Evolutionary conservation across 2,888 invertebrate species (phyloP).

Genomic region (Ectemnius lituratus): DNA sequence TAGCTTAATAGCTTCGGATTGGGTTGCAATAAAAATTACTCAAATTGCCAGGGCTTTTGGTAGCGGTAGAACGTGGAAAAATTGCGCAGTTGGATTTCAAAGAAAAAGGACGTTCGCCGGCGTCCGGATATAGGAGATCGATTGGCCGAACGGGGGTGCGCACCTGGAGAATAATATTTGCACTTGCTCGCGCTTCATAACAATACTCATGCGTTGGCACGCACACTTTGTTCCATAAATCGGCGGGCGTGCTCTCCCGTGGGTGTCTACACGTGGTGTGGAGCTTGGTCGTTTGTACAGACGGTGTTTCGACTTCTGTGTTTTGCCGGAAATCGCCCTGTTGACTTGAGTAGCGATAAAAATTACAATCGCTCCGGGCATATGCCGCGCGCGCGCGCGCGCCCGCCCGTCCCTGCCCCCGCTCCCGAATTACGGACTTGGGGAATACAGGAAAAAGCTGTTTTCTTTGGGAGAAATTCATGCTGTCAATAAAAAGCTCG

Average conservation of each 20-base stretch:
- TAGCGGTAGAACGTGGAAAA: too few species aligned
- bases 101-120: not conserved
- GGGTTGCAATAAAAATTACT: too few species aligned
- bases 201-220: conserved; percentile 44
- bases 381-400: conserved; percentile 11
- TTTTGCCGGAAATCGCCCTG: conserved; percentile 54
- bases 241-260: conserved; percentile 18
- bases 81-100: too few species aligned
- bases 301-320: conserved; percentile 28
- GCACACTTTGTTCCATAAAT: conserved; percentile 51
- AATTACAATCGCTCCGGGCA: conserved; percentile 46
- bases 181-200: conserved; percentile 48
- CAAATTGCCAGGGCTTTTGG: too few species aligned
- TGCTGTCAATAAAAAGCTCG: too few species aligned
- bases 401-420: too few species aligned
- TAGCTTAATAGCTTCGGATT: too few species aligned
- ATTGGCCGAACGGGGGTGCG: conserved; percentile 33
- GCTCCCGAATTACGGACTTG: not conserved
- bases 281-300: conserved; percentile 38
- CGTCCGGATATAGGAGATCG: conserved; percentile 37
- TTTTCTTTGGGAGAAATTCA: conserved; percentile 10
- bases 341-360: conserved; percentile 53
- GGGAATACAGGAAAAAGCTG: not conserved
- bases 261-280: too few species aligned
- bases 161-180: conserved; percentile 60